Evolutionary conservation across 2,113 vertebrate genomes (phyloP), one percentile per base, ranked within the genome.

Genomic region (Alligator sinensis): DNA sequence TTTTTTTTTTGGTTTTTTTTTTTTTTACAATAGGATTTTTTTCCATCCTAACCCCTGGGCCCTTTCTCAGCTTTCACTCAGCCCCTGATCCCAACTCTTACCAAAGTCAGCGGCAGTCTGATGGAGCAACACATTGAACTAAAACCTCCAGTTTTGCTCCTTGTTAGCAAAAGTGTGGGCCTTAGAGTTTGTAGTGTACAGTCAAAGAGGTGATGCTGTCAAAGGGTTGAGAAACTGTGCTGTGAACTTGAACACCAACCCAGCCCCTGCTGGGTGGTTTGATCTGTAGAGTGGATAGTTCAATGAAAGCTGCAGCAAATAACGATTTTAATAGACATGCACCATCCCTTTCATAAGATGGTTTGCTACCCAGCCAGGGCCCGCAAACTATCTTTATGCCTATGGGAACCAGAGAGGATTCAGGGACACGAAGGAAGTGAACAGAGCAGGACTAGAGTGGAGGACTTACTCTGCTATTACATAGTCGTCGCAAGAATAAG

Each of bases 181-280:
- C 10, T 19, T 3, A 2, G 8, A 0, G 0, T 1, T 4, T 7
- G 9, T 27, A 15, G 30, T 0, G 2, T 14, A 14, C 61, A 58
- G 30, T 24, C 38, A 30, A 2, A 57, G 38, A 0, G 3, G 34
- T 62, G 27, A 15, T 2, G 1, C n/a, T 55, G 47, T 8, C 4
- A 27, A 30, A 27, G 8, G 1, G 17, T 11, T 16, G 60, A 27
- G 80, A 62, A 13, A 0, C 0, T 4, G 5, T 58, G 2, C 47
- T 1, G 11, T 1, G 74, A 2, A 3, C 63, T 47, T 13, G 21
- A 0, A 1, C 0, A 2, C 55, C 18, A n/a, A 38, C 22, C 12
- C 47, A 1, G 47, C 47, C 47, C 47, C 47, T 47, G 47, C 47
- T 47, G 47, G 47, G 47, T 47, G 9, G 47, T 47, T 47, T 47